Conservation (phyloP, 2,797 vertebrate genomes). For the Tamandua tetradactyla region DNA sequence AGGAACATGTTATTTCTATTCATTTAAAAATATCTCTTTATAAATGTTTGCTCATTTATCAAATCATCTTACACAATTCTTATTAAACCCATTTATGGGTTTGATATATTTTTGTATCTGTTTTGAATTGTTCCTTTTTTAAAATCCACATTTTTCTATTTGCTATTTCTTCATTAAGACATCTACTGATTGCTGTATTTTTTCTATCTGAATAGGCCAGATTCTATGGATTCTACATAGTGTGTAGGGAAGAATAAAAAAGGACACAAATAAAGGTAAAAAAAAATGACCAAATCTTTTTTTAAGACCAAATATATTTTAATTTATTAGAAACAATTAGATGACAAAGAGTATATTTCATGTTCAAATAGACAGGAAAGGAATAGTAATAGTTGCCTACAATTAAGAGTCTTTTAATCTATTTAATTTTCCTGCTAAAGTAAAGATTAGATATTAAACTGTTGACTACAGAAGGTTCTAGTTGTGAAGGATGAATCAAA, state of each 20-base stretch:
- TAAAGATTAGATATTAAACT: slow-evolving; percentile 10
- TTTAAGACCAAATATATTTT: slow-evolving; percentile 38
- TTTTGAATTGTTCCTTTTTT: not conserved
- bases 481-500: slow-evolving; percentile 27
- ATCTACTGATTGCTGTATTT: not conserved
- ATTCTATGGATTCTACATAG: not conserved
- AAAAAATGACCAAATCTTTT: not conserved
- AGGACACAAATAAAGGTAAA: not conserved
- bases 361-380: slow-evolving; percentile 32
- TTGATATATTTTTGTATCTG: slow-evolving; percentile 10
- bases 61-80: slow-evolving; percentile 18
- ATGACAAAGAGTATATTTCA: slow-evolving; percentile 36
- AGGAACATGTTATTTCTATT: not conserved
- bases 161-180: not conserved
- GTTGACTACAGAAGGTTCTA: slow-evolving; percentile 32
- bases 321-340: slow-evolving; percentile 42
- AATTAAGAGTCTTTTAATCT: not conserved
- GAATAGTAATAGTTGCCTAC: slow-evolving; percentile 45
- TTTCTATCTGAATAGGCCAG: not conserved
- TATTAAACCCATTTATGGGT: not conserved
- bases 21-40: slow-evolving; percentile 32
- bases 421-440: slow-evolving; percentile 48
- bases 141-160: not conserved
- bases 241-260: not conserved
- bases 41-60: slow-evolving; percentile 10